phyloP scores from a whole-genome alignment of 2,113 vertebrate genomes.

The Ornithorhynchus anatinus region DNA sequence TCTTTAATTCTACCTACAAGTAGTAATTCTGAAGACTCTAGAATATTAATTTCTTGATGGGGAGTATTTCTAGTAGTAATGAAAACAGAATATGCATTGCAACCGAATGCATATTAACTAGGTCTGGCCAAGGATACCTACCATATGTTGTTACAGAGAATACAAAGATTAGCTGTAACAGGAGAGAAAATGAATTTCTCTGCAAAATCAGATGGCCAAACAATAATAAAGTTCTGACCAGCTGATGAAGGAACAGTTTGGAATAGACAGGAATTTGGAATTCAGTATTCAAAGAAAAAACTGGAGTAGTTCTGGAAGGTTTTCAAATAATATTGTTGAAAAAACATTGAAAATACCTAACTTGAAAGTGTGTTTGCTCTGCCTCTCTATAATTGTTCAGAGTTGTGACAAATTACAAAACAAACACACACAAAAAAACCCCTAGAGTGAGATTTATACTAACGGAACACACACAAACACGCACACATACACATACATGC shows the following conservation, averaged over 20 bases:
- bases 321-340: conserved; percentile 57
- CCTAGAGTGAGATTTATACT: no score
- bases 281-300: conserved; percentile 19
- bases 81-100: neutral
- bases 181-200: conserved; percentile 38
- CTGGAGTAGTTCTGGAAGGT: conserved; percentile 48
- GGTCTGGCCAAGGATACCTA: neutral
- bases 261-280: conserved; percentile 43
- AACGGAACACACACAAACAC: no score
- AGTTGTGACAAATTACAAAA: conserved; percentile 29
- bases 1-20: neutral
- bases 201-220: conserved; percentile 47
- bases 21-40: neutral
- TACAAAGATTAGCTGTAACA: conserved; percentile 34
- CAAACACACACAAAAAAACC: no score
- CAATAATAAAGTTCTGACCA: conserved; percentile 28
- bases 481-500: no score
- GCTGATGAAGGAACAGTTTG: conserved; percentile 34
- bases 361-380: conserved; percentile 21
- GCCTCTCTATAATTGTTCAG: conserved; percentile 46
- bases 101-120: conserved; percentile 9
- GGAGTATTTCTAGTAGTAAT: conserved; percentile 18
- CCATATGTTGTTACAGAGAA: conserved; percentile 1
- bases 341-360: conserved; percentile 33
- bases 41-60: neutral